A percentile compares a stretch with the other conserved stretches of the same genome.
phyloP scores from a whole-genome alignment of 2,888 invertebrate genomes.

The Hesperia comma region DNA sequence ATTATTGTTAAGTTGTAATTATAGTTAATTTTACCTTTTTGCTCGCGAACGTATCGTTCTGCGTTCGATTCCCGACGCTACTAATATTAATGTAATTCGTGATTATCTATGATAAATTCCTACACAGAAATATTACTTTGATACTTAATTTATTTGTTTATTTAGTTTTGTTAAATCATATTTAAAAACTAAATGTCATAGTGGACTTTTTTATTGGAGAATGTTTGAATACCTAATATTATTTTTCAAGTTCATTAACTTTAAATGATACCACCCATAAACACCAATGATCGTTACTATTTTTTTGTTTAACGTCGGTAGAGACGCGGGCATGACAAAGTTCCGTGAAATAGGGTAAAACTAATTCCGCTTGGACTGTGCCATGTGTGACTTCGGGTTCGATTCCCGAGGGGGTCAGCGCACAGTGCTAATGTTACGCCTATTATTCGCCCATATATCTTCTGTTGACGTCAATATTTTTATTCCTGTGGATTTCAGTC shows the following conservation, averaged over 20 bases:
- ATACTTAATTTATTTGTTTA: no score
- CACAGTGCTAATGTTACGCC: conserved; percentile 76
- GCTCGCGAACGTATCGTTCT: no score
- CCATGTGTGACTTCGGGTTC: conserved; percentile 75
- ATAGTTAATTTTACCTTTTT: no score
- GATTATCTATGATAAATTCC: no score
- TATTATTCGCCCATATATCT: conserved; percentile 81
- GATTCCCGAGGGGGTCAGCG: conserved; percentile 73
- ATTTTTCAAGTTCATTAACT: not conserved
- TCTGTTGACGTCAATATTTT: conserved; percentile 74
- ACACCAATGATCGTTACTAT: conserved; percentile 12
- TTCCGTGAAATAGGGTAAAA: conserved; percentile 81
- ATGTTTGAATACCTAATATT: not conserved
- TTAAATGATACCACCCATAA: conserved; percentile 1
- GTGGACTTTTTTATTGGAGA: not conserved
- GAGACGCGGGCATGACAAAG: conserved; percentile 64
- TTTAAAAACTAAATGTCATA: no score
- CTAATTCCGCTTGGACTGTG: conserved; percentile 66
- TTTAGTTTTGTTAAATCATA: no score
- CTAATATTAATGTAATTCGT: no score
- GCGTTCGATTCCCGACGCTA: no score
- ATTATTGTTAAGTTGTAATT: no score
- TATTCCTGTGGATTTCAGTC: conserved; percentile 66
- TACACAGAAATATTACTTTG: no score
- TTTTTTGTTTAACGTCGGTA: conserved; percentile 47